Base-by-base conservation (phyloP, 2,888 invertebrate genomes). In the Lithophane leautieri region DNA sequence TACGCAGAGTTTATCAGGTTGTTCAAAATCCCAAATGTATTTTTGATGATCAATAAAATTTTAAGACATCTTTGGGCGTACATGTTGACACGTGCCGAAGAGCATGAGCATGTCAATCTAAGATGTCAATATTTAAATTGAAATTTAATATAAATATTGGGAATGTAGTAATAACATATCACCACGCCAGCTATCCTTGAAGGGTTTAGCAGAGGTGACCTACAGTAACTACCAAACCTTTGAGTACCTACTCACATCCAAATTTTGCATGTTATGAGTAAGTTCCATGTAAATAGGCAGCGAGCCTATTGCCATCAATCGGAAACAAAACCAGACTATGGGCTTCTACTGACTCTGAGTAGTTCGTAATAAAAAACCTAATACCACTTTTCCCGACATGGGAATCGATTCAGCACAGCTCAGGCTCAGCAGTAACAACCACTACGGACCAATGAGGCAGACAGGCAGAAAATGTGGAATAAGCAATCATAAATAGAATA, bases 401-500 rank as follows among this genome's bases (percentile, higher is more conserved):
- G 34, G 34, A 34, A 34, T 34, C 6, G 34, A 34, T 4, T 0
- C 19, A 42, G 4, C 2, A 12, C 44, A 14, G 14, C 12, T 44
- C 12, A 14, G 12, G 44, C 16, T 50, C 50, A 6, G 19, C 12
- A 14, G 44, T 14, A 44, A 14, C 14, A 12, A 44, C 50, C 16
- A 50, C 44, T 47, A 14, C 6, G 6, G 47, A 47, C 50, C 50
- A 56, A 56, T 14, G 56, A 25, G 12, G n/a, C 2, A n/a, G 2
- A 4, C n/a, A 58, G 8, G 40, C 40, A 62, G 9, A 34, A 52
- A 42, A 60, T 9, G 7, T n/a, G 52, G 9, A 58, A 44, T n/a
- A 65, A 52, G 19, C 52, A 54, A 34, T 34, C 25, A 44, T 42
- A 54, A 62, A 61, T 68, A 68, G 76, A 76, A 67, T 19, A 40